These are phyloP conservation scores for Spodoptera picta DNA, from an alignment of 2,888 invertebrate genomes.

Conservation along the genomic window DNA sequence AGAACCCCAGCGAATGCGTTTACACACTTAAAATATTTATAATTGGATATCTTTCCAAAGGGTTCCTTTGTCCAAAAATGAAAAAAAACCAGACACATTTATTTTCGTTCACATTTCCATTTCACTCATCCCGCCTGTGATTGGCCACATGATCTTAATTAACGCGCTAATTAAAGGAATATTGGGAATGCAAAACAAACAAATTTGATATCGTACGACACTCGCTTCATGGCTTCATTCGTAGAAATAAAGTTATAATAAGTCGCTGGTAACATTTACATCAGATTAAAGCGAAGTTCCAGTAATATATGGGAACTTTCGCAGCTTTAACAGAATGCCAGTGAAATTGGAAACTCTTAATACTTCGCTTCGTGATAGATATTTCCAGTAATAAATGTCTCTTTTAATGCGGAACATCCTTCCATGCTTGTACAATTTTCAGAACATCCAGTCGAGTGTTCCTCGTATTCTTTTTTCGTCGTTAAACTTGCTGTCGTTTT, in stretches of 20 bases:
- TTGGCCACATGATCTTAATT: slow-evolving; percentile 54
- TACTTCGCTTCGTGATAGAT: slow-evolving; percentile 32
- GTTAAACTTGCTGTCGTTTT: slow-evolving; percentile 32
- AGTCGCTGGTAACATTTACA: slow-evolving; percentile 41
- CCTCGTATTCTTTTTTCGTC: slow-evolving; percentile 24
- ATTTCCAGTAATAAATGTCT: slow-evolving; percentile 46
- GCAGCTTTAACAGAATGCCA: slow-evolving; percentile 28
- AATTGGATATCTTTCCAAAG: slow-evolving; percentile 72
- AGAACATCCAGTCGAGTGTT: slow-evolving; percentile 37
- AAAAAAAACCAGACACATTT: slow-evolving; percentile 47
- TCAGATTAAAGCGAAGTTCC: slow-evolving; percentile 22
- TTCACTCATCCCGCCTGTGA: slow-evolving; percentile 41
- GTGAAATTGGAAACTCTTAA: slow-evolving; percentile 24
- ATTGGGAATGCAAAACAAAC: slow-evolving; percentile 38
- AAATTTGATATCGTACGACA: slow-evolving; percentile 27
- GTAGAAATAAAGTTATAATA: slow-evolving; percentile 34
- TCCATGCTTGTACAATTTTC: slow-evolving; percentile 39
- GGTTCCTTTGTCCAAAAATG: slow-evolving; percentile 54
- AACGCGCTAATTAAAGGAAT: slow-evolving; percentile 46
- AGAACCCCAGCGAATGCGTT: slow-evolving; percentile 69
- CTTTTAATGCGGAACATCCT: slow-evolving; percentile 43
- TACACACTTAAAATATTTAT: slow-evolving; percentile 82
- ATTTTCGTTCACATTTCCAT: slow-evolving; percentile 41
- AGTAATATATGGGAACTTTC: slow-evolving; percentile 6
- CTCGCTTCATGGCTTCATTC: slow-evolving; percentile 40